A percentile compares a stretch with the other conserved stretches of the same genome.
These are phyloP conservation scores for Ylistrum balloti DNA, from an alignment of 1,140 invertebrate genomes.

Conservation along the genomic window DNA sequence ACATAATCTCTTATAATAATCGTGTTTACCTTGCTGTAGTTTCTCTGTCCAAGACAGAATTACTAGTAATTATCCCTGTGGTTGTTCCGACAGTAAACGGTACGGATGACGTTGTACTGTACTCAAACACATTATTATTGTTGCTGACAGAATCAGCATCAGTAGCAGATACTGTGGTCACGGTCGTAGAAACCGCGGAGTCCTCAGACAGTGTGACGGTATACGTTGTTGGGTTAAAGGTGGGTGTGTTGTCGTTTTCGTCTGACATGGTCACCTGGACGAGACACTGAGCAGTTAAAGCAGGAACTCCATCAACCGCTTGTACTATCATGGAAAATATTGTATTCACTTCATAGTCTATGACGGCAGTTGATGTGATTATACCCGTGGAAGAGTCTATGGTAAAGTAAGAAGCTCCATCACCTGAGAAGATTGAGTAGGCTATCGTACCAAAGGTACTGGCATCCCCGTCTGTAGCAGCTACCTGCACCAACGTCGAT, in stretches of 20 bases:
- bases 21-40: constrained; percentile 47
- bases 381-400: constrained; percentile 59
- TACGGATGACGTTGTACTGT: constrained; percentile 43
- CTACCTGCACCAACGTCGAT: constrained; percentile 47
- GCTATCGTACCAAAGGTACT: constrained; percentile 57
- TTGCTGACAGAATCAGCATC: constrained; percentile 58
- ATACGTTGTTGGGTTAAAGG: constrained; percentile 62
- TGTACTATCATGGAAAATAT: constrained; percentile 74
- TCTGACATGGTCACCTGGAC: constrained; percentile 64
- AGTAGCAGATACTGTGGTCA: constrained; percentile 62
- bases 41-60: constrained; percentile 62
- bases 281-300: constrained; percentile 49
- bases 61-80: constrained; percentile 68
- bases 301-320: constrained; percentile 65
- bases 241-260: constrained; percentile 70
- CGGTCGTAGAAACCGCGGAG: constrained; percentile 48
- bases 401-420: constrained; percentile 56
- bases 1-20: no score
- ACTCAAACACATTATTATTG: constrained; percentile 62
- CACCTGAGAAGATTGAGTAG: constrained; percentile 61
- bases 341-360: constrained; percentile 92
- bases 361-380: constrained; percentile 64
- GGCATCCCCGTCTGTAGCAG: constrained; percentile 66
- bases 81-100: constrained; percentile 65
- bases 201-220: constrained; percentile 61